These are phyloP conservation scores for Drosophila kohkoa DNA, from an alignment of 1,140 invertebrate genomes.

Conservation along the genomic window DNA sequence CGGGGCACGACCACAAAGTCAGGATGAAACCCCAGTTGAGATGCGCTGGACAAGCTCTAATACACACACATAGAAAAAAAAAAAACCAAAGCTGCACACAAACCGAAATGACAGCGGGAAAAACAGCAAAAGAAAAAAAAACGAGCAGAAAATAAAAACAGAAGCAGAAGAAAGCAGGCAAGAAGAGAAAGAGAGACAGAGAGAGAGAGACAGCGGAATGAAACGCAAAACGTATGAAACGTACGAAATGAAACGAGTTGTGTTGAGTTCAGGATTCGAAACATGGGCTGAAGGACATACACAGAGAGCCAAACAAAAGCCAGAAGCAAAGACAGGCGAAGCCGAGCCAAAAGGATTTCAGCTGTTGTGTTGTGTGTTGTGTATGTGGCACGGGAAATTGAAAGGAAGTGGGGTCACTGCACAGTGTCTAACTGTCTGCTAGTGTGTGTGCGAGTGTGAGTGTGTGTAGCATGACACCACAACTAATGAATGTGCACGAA, in stretches of 20 bases:
- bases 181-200: conserved; percentile 7
- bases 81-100: conserved; percentile 34
- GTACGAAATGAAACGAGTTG: conserved; percentile 32
- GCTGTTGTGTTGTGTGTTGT: not conserved
- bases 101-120: conserved; percentile 26
- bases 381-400: conserved; percentile 42
- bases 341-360: conserved; percentile 46
- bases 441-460: not conserved
- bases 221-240: conserved; percentile 23
- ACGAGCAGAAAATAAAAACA: conserved; percentile 20
- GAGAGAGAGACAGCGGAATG: conserved; percentile 18
- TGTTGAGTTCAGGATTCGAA: conserved; percentile 39
- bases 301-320: conserved; percentile 26
- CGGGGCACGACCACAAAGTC: conserved; percentile 30
- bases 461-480: conserved; percentile 54
- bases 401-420: conserved; percentile 70
- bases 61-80: not conserved
- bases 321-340: conserved; percentile 27
- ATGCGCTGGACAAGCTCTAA: not conserved
- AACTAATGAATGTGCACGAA: conserved; percentile 66
- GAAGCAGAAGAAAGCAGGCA: conserved; percentile 5
- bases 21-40: conserved; percentile 2
- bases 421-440: conserved; percentile 31
- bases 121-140: conserved; percentile 3
- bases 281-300: conserved; percentile 49